Base-by-base conservation (phyloP, 2,888 invertebrate genomes). In the Lasioglossum calceatum region DNA sequence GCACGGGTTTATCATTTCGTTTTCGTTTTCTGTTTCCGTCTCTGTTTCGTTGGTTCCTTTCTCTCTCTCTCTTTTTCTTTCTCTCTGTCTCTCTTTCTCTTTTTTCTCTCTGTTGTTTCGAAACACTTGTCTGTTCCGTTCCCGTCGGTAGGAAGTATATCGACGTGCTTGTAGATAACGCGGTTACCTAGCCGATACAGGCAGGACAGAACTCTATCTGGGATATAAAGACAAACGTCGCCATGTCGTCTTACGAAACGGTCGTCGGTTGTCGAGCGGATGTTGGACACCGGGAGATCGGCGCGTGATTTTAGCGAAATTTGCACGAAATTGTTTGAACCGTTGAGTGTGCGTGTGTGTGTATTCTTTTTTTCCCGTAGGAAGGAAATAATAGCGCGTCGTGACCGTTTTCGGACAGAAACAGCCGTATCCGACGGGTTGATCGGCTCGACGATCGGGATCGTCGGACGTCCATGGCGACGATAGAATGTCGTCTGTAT, bases 161-260 rank as follows among this genome's bases (percentile, higher is more conserved):
- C 75, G 83, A 86, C 85, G 89, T 87, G 87, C 85, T 90, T 91
- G 91, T 90, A 90, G 82, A 91, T 91, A 89, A 88, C 90, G 85
- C 90, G 78, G 61, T 82, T 83, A 78, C 82, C 77, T 80, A 81
- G 91, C 80, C 89, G 81, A 77, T 77, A 70, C 32, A 54, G 83
- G 86, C 79, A 58, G 50, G 89, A 77, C 70, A 72, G 79, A 90
- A 88, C 87, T 79, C 84, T 84, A 76, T 86, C 82, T 85, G 81
- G 39, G 84, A 88, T 85, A 79, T 76, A 81, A 84, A 39, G 72
- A 85, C 77, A 61, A 64, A 64, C 79, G 54, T 76, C 39, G 85
- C 82, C 76, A 77, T 73, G 82, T 85, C 71, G 89, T 87, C 81
- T 77, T 70, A 83, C 85, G 81, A 80, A 19, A 70, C 79, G 79